A percentile compares a stretch with the other conserved stretches of the same genome.
Conservation (phyloP, 2,797 vertebrate genomes). For the Semotilus atromaculatus region DNA sequence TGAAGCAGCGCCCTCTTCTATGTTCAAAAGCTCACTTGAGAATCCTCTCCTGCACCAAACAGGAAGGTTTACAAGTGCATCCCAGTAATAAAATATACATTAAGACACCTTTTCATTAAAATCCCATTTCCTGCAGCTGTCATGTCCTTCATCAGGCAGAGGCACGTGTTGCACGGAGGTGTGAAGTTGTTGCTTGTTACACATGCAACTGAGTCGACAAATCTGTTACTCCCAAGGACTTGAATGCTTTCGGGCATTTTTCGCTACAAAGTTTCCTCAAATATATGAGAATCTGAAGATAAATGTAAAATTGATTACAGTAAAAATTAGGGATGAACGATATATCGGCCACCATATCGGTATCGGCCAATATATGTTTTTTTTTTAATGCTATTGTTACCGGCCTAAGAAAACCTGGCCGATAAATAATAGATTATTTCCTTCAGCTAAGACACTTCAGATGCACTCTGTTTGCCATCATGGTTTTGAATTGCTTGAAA, state of each 20-base stretch:
- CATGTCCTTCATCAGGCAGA: background rate
- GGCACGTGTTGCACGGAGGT: background rate
- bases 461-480: too few relatives aligned
- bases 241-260: too few relatives aligned
- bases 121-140: conserved; percentile 50
- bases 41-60: conserved; percentile 59
- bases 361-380: too few relatives aligned
- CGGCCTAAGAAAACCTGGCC: too few relatives aligned
- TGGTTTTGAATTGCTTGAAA: too few relatives aligned
- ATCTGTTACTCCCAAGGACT: background rate
- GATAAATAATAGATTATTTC: too few relatives aligned
- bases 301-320: background rate
- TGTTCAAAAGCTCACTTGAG: conserved; percentile 62
- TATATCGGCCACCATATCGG: too few relatives aligned
- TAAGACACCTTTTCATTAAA: conserved; percentile 63
- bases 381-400: too few relatives aligned
- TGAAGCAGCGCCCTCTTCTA: conserved; percentile 64
- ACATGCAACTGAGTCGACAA: background rate
- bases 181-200: background rate
- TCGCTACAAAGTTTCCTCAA: background rate
- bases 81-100: conserved; percentile 66
- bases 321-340: too few relatives aligned
- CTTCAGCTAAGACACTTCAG: too few relatives aligned
- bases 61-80: conserved; percentile 56
- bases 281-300: background rate